Conservation (phyloP, 2,113 vertebrate species). For the Lanius ludovicianus region DNA sequence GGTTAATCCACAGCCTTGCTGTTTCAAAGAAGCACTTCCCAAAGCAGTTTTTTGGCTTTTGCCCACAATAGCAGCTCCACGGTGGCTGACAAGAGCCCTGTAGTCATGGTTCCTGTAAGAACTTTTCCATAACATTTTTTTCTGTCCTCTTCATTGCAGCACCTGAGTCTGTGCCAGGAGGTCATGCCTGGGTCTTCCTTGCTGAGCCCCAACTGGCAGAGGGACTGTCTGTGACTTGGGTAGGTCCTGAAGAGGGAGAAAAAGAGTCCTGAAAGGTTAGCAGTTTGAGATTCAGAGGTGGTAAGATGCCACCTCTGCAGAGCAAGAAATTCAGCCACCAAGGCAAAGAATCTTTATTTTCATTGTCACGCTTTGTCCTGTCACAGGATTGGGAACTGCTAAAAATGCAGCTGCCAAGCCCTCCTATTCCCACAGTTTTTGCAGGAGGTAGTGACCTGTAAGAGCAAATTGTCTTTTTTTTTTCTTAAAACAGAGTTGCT, state of each 20-base stretch:
- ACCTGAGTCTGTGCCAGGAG: accelerated
- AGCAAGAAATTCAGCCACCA: accelerated
- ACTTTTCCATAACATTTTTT: accelerated
- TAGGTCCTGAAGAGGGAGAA: background rate
- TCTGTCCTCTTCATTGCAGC: accelerated
- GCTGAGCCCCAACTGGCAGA: background rate
- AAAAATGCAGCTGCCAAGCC: background rate
- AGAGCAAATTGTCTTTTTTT: background rate
- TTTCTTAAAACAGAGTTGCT: background rate
- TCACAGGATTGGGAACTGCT: background rate
- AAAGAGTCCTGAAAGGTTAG: background rate
- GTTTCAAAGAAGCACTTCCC: background rate
- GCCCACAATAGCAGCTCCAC: background rate
- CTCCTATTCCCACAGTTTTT: background rate
- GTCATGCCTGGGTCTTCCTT: background rate
- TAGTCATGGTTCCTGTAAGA: too few species aligned
- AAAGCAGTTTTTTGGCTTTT: background rate
- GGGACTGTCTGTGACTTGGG: too few species aligned
- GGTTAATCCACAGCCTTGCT: background rate
- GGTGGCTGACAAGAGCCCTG: accelerated
- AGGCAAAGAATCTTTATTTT: background rate
- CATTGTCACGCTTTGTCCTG: background rate
- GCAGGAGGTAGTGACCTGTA: background rate
- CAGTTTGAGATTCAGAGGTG: background rate
- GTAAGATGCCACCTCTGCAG: background rate